Evolutionary conservation across 2,113 vertebrate genomes (phyloP).

Genomic region (Brevimyrus niger): DNA sequence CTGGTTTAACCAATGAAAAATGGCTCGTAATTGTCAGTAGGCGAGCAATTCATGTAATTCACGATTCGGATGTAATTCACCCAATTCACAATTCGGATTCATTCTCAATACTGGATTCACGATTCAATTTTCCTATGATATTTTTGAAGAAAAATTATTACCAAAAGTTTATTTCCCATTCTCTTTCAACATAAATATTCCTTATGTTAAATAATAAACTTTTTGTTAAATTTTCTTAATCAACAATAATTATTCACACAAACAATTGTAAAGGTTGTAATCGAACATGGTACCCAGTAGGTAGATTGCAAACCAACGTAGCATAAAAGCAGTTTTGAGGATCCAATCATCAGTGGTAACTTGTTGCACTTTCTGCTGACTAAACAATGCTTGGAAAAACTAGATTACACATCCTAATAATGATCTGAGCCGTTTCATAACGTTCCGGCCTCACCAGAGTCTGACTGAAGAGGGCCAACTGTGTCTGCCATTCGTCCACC

Average conservation of each 20-base stretch:
- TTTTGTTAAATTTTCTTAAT: not conserved
- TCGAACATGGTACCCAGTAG: not conserved
- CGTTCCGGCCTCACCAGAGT: slow-evolving; percentile 60
- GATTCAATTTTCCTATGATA: not conserved
- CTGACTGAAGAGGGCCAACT: slow-evolving; percentile 68
- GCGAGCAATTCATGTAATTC: not conserved
- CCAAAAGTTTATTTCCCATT: not conserved
- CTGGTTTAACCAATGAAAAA: not conserved
- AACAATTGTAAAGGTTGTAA: not conserved
- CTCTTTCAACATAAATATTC: not conserved
- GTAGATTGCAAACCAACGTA: too few species aligned
- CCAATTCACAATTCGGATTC: not conserved
- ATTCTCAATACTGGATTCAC: not conserved
- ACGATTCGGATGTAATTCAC: not conserved
- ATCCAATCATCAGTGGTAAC: too few species aligned
- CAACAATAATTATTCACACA: not conserved
- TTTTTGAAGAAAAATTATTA: not conserved
- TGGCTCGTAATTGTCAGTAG: not conserved
- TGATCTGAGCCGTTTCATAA: too few species aligned
- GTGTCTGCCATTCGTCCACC: slow-evolving; percentile 64
- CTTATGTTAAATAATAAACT: not conserved
- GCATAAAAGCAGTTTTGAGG: too few species aligned
- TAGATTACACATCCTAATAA: too few species aligned
- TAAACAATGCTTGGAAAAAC: too few species aligned
- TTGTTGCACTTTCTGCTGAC: too few species aligned